Conservation (phyloP, 2,888 invertebrate genomes). For the Perizoma affinitatum region DNA sequence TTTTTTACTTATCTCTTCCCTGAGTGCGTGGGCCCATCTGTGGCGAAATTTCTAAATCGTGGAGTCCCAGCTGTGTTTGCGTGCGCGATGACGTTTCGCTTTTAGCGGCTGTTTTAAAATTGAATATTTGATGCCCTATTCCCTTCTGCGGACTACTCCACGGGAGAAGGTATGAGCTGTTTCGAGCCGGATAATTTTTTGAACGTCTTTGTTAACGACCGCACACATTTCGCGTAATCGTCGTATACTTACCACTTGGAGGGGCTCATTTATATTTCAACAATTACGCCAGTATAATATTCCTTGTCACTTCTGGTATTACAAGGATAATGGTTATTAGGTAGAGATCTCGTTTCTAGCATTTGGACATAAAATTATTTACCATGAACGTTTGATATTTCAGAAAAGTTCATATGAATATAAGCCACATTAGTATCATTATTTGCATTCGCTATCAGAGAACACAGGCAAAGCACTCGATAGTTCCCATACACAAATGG, state of each 20-base stretch:
- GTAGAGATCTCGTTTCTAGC: not conserved
- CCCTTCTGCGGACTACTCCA: conserved; percentile 79
- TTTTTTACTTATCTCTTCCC: conserved; percentile 77
- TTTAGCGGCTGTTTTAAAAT: conserved; percentile 84
- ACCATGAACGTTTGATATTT: not conserved
- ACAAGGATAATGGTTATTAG: not conserved
- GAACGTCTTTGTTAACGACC: conserved; percentile 70
- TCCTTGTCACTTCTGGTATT: conserved; percentile 41
- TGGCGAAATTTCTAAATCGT: conserved; percentile 80
- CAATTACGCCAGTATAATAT: conserved; percentile 45
- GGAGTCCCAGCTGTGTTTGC: conserved; percentile 79
- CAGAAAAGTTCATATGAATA: conserved; percentile 17
- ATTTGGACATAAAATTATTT: not conserved
- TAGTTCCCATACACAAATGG: conserved; percentile 79
- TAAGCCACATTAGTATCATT: conserved; percentile 35
- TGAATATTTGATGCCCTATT: conserved; percentile 83
- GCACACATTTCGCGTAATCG: conserved; percentile 66
- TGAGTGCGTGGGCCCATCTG: conserved; percentile 81
- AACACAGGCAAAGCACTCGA: conserved; percentile 66
- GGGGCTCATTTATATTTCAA: conserved; percentile 62
- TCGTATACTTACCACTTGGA: conserved; percentile 50
- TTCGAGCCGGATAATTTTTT: conserved; percentile 75
- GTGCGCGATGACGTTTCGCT: conserved; percentile 82
- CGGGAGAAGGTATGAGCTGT: conserved; percentile 60
- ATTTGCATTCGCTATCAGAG: conserved; percentile 60